Evolutionary conservation across 2,888 invertebrate species (phyloP).

Genomic region (Heliconius aoede): DNA sequence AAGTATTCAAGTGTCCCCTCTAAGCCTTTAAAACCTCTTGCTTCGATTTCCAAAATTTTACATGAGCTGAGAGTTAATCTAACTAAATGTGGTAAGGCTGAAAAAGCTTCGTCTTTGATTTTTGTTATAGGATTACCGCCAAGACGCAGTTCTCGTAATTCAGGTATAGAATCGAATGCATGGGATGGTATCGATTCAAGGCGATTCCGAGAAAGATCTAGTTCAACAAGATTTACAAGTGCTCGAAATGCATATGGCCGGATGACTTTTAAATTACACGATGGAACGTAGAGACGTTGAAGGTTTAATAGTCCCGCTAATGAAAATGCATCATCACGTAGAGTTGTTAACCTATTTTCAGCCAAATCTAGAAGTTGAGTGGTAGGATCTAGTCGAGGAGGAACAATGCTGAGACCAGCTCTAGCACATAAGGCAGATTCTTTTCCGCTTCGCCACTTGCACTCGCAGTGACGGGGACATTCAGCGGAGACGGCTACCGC

Average conservation of each 20-base stretch:
- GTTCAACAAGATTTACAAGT: slow-evolving; percentile 91
- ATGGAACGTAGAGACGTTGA: slow-evolving; percentile 90
- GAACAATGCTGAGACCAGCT: slow-evolving; percentile 89
- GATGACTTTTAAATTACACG: slow-evolving; percentile 87
- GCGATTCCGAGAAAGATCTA: slow-evolving; percentile 90
- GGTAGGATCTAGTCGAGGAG: slow-evolving; percentile 88
- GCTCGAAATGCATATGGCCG: slow-evolving; percentile 90
- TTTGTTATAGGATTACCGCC: slow-evolving; percentile 89
- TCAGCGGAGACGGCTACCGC: slow-evolving; percentile 84
- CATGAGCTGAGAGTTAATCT: slow-evolving; percentile 90
- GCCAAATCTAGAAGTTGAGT: slow-evolving; percentile 92
- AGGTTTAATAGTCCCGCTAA: slow-evolving; percentile 90
- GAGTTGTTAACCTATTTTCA: slow-evolving; percentile 86
- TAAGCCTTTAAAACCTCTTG: slow-evolving; percentile 88
- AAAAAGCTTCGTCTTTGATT: slow-evolving; percentile 88
- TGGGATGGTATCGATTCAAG: slow-evolving; percentile 88
- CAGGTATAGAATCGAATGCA: slow-evolving; percentile 88
- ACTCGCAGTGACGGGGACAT: slow-evolving; percentile 91
- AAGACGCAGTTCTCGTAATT: slow-evolving; percentile 89
- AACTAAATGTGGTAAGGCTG: slow-evolving; percentile 86
- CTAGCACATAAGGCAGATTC: slow-evolving; percentile 92
- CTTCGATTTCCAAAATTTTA: slow-evolving; percentile 86
- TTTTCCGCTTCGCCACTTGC: slow-evolving; percentile 95
- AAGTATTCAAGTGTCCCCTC: slow-evolving; percentile 89
- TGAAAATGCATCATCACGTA: slow-evolving; percentile 89